Conservation (phyloP, 2,797 vertebrate species). For the Amphiprion clarkii region DNA sequence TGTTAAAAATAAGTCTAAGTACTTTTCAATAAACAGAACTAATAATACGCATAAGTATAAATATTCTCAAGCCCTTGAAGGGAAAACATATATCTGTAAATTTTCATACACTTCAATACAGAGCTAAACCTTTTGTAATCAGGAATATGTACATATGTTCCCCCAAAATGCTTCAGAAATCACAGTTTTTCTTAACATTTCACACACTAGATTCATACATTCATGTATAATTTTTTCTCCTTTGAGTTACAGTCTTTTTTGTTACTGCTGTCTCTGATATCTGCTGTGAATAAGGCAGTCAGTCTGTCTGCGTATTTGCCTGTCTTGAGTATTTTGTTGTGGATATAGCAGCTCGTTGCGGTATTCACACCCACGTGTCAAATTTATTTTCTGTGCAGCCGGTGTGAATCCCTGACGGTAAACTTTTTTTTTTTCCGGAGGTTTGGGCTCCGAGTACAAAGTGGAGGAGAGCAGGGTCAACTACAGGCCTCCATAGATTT, state of each 20-base stretch:
- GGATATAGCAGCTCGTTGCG: constrained; percentile 64
- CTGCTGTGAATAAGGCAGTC: constrained; percentile 16
- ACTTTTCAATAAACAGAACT: no score
- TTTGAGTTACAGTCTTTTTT: not conserved
- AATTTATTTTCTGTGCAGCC: constrained; percentile 30
- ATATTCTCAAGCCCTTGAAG: no score
- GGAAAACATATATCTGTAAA: not conserved
- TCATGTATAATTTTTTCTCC: not conserved
- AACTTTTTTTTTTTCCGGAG: constrained; percentile 8
- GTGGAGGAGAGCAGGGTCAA: not conserved
- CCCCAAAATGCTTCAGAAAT: not conserved
- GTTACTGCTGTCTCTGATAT: not conserved
- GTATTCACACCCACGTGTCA: constrained; percentile 59
- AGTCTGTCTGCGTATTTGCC: constrained; percentile 8
- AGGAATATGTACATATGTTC: not conserved
- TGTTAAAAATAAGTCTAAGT: no score
- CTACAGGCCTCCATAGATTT: constrained; percentile 56
- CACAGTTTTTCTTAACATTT: no score
- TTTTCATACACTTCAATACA: not conserved
- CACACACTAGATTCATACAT: no score
- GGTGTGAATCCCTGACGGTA: constrained; percentile 30
- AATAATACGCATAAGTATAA: no score
- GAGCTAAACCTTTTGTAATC: not conserved
- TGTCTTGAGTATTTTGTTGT: constrained; percentile 53
- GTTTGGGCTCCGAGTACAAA: constrained; percentile 14